Evolutionary conservation across 2,888 invertebrate genomes (phyloP), one percentile per base, ranked within the genome.

Genomic region (Linnaemya vulpina): DNA sequence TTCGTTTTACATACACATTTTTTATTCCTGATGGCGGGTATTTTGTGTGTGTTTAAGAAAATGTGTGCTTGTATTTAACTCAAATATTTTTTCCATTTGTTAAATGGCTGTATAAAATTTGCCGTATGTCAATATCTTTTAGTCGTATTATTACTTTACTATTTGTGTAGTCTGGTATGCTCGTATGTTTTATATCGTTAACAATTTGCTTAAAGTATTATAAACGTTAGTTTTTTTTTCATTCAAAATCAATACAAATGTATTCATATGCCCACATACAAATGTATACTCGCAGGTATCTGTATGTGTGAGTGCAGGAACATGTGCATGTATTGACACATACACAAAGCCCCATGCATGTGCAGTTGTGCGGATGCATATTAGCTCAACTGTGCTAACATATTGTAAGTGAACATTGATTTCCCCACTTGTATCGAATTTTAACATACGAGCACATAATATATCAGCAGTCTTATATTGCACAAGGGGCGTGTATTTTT

Each of bases 131-230:
- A 84, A 84, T 76, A 80, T 51, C 55, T 70, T 43, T 78, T 78
- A 70, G 63, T n/a, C n/a, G n/a, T 70, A 65, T 62, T 75, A 68
- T 75, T 60, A 53, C 60, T 67, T 17, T 62, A 35, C 43, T 49
- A 53, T 68, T 68, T 67, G 20, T 70, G 40, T 63, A 46, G 9
- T 68, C 35, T n/a, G n/a, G n/a, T n/a, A n/a, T n/a, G n/a, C n/a
- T n/a, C 30, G 30, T 63, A 46, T 74, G 38, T 67, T 84, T 75
- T 63, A 84, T 71, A 74, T 83, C 65, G 79, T 46, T 79, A 62
- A 68, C 84, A 84, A 81, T 84, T 84, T 77, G 68, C 84, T 74
- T 74, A 77, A 84, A 77, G 77, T 68, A 73, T 81, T 81, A 80
- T 22, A 71, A 67, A 62, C 65, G 71, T 76, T 76, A 22, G 76